phyloP scores from a whole-genome alignment of 2,797 vertebrate species.

The Poeciliopsis gracilis region DNA sequence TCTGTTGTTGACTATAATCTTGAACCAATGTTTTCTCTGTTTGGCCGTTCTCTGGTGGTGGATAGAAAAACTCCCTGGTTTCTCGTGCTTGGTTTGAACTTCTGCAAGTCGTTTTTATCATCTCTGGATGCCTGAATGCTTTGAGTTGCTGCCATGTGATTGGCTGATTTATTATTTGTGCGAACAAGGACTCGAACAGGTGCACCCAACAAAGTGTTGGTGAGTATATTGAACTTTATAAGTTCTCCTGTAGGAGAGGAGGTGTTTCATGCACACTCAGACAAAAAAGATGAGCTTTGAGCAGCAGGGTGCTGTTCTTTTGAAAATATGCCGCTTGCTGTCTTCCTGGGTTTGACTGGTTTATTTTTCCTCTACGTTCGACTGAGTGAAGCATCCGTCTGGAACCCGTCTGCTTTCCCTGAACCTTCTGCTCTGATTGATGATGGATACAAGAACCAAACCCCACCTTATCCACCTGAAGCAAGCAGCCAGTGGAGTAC shows the following conservation, averaged over 20 bases:
- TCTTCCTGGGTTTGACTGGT: constrained; percentile 54
- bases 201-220: background rate
- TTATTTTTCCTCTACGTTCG: constrained; percentile 14
- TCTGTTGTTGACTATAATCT: background rate
- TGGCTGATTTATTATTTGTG: background rate
- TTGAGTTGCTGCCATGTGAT: background rate
- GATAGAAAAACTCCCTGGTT: background rate
- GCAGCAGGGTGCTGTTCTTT: constrained; percentile 62
- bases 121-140: background rate
- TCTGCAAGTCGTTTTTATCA: background rate
- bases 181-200: background rate
- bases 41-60: background rate
- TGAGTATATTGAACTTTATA: background rate
- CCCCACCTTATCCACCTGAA: constrained; percentile 61
- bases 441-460: constrained; percentile 56
- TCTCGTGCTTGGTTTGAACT: background rate
- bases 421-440: constrained; percentile 65
- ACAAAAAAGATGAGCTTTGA: constrained; percentile 59
- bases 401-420: constrained; percentile 52
- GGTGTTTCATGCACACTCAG: constrained; percentile 55
- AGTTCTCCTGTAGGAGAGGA: constrained; percentile 36
- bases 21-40: background rate
- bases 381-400: constrained; percentile 59
- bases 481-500: constrained; percentile 58
- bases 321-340: constrained; percentile 59